Evolutionary conservation across 2,797 vertebrate species (phyloP).

Genomic region (Sandelia bainsii): DNA sequence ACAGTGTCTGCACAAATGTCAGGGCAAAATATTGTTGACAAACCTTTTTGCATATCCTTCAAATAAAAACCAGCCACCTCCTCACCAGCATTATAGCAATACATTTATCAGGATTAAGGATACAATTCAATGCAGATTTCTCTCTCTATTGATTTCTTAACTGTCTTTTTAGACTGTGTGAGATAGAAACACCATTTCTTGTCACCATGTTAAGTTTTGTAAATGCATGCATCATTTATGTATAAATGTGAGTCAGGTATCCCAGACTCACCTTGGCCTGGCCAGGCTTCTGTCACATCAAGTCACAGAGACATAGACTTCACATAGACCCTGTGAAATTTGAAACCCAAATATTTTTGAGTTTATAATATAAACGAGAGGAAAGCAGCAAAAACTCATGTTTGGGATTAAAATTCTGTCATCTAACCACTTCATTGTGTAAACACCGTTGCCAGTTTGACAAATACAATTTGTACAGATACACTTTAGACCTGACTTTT

Average conservation of each 20-base stretch:
- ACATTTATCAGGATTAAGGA: conserved; percentile 29
- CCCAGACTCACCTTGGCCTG: no score
- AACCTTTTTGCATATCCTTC: conserved; percentile 50
- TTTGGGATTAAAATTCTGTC: background rate
- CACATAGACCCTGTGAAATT: background rate
- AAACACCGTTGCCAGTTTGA: background rate
- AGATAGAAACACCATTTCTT: background rate
- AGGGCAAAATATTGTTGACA: conserved; percentile 36
- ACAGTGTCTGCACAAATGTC: conserved; percentile 58
- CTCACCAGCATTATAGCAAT: conserved; percentile 9
- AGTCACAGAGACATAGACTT: background rate
- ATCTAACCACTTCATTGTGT: background rate
- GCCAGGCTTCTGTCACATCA: no score
- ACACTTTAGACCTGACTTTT: conserved; percentile 24
- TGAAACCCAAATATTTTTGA: background rate
- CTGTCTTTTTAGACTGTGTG: background rate
- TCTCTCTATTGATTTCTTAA: conserved; percentile 14
- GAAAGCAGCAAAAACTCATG: background rate
- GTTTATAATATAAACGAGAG: background rate
- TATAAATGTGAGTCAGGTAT: background rate
- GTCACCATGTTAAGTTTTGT: conserved; percentile 2
- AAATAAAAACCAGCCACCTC: conserved; percentile 46
- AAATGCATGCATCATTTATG: background rate
- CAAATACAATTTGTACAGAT: background rate
- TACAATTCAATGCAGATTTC: conserved; percentile 27